Percentiles rank a stretch among this genome's conserved stretches.
Conservation (phyloP, 2,113 vertebrate genomes). For the Microcebus ravelobensis region DNA sequence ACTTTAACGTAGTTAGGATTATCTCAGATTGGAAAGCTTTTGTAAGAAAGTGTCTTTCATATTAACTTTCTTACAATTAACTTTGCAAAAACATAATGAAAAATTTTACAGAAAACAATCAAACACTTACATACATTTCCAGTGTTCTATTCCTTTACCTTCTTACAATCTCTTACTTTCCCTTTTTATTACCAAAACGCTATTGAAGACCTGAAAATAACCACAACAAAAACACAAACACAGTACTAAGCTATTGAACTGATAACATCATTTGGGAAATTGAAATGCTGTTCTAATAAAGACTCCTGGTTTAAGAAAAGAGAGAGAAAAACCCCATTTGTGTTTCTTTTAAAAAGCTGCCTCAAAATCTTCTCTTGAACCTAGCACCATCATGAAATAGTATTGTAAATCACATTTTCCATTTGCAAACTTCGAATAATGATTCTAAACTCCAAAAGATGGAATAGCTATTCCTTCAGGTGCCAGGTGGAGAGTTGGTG, state of each 20-base stretch:
- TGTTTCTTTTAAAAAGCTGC: neutral
- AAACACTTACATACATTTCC: neutral
- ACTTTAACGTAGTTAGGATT: conserved; percentile 31
- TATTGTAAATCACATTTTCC: neutral
- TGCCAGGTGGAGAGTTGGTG: neutral
- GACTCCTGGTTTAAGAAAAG: neutral
- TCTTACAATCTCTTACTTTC: neutral
- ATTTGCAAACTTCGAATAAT: neutral
- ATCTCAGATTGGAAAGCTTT: conserved; percentile 39
- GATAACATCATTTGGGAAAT: conserved; percentile 1
- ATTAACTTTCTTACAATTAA: neutral
- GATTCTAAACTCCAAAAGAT: neutral
- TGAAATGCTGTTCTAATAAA: neutral
- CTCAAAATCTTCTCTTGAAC: neutral
- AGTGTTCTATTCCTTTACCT: neutral
- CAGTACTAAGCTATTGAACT: neutral
- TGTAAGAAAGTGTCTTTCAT: neutral
- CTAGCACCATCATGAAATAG: neutral
- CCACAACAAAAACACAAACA: neutral
- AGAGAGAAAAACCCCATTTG: neutral
- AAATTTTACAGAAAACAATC: conserved; percentile 6
- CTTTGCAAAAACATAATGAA: conserved; percentile 4
- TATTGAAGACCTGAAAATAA: neutral
- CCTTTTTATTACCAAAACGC: conserved; percentile 4
- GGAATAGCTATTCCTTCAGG: neutral